Conservation (phyloP, 2,797 vertebrate species). For the Peromyscus eremicus region DNA sequence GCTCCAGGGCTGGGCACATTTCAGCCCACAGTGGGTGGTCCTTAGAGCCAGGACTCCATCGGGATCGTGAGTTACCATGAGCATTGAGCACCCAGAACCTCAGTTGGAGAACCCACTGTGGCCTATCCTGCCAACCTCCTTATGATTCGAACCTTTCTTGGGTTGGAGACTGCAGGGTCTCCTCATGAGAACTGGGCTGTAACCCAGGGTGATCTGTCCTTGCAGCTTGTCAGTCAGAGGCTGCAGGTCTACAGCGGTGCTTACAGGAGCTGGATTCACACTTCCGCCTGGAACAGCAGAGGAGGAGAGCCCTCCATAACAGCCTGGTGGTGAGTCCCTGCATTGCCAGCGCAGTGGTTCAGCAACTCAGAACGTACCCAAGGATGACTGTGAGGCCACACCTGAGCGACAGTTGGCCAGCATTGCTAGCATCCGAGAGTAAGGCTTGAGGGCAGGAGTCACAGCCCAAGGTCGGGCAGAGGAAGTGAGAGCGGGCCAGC, state of each 20-base stretch:
- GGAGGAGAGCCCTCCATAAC: constrained; percentile 90
- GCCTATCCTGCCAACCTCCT: not conserved
- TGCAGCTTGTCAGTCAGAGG: constrained; percentile 86
- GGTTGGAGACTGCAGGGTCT: not conserved
- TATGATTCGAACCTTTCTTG: not conserved
- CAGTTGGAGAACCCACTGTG: not conserved
- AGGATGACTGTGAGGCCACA: too few relatives aligned
- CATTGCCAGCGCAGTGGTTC: too few relatives aligned
- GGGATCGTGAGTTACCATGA: not conserved
- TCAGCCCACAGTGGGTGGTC: not conserved
- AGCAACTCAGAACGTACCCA: not conserved
- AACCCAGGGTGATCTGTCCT: not conserved
- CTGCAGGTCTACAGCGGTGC: constrained; percentile 86
- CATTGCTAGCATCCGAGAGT: not conserved
- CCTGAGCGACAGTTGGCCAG: accelerated
- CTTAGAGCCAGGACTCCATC: not conserved
- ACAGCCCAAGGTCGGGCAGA: not conserved
- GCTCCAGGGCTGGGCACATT: not conserved
- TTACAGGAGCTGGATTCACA: constrained; percentile 88
- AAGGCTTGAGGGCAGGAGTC: not conserved
- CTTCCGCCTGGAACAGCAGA: constrained; percentile 88
- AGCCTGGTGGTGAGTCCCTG: constrained; percentile 88
- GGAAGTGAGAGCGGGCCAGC: not conserved
- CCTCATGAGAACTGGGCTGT: not conserved
- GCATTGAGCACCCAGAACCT: not conserved